These are phyloP conservation scores for Prionailurus viverrinus DNA, from an alignment of 2,113 vertebrate species.

Conservation along the genomic window DNA sequence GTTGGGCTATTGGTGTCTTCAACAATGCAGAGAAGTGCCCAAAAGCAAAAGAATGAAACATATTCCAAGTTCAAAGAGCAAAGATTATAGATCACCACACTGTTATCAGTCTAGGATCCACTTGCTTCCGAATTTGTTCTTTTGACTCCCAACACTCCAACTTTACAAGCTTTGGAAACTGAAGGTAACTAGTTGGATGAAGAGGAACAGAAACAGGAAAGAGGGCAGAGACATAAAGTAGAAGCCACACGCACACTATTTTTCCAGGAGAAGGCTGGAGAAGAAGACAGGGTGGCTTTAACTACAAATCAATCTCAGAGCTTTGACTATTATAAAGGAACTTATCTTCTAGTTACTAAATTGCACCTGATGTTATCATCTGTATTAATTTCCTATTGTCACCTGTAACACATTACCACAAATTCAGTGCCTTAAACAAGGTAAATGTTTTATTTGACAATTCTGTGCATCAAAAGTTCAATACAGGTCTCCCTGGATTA, in stretches of 20 bases:
- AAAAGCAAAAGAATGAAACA: not conserved
- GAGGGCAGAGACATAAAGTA: not conserved
- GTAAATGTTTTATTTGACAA: not conserved
- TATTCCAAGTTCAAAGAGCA: not conserved
- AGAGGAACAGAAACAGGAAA: not conserved
- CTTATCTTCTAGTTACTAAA: not conserved
- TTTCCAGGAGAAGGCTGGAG: not conserved
- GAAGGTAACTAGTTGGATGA: not conserved
- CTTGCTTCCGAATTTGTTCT: not conserved
- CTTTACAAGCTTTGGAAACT: not conserved
- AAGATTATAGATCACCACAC: not conserved
- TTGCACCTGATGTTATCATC: not conserved
- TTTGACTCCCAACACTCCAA: not conserved
- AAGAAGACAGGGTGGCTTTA: not conserved
- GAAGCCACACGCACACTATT: not conserved
- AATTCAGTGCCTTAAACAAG: not conserved
- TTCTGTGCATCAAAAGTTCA: not conserved
- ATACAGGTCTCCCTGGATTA: not conserved
- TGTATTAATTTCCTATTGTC: not conserved
- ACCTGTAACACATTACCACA: not conserved
- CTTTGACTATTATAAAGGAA: not conserved
- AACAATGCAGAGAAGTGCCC: too few relatives aligned
- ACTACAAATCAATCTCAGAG: not conserved
- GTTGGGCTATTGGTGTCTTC: not conserved
- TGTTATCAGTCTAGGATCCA: not conserved